These are phyloP conservation scores for Tipula unca DNA, from an alignment of 2,888 invertebrate species.

Conservation along the genomic window DNA sequence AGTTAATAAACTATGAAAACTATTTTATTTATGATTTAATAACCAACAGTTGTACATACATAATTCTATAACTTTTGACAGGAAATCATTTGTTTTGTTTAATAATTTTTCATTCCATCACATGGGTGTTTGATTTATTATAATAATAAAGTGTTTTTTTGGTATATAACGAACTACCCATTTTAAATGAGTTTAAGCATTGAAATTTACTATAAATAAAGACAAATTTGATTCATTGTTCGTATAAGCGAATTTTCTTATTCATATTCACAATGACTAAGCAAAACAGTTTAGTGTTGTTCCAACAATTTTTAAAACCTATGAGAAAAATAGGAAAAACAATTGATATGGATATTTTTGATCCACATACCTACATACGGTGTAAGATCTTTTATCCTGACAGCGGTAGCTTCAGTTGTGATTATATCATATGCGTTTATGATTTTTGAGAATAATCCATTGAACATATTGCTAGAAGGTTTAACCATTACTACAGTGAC, in stretches of 20 bases:
- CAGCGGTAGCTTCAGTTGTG: background rate
- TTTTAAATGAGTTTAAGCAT: background rate
- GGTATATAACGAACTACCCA: background rate
- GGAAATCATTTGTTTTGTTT: background rate
- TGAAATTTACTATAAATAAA: background rate
- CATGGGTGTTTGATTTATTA: background rate
- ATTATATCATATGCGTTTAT: background rate
- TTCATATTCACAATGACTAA: background rate
- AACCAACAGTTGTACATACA: background rate
- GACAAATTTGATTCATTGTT: background rate
- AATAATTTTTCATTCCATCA: background rate
- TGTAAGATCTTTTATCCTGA: background rate
- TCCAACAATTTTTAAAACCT: background rate
- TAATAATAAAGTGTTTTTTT: background rate
- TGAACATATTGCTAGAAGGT: background rate
- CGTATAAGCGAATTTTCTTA: background rate
- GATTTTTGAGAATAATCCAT: background rate
- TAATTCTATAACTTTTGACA: background rate
- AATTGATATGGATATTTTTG: background rate
- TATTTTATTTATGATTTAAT: too few relatives aligned
- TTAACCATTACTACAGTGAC: background rate
- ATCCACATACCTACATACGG: background rate
- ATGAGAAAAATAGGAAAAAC: background rate
- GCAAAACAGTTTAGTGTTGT: background rate
- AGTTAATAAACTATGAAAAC: too few relatives aligned